phyloP scores from a whole-genome alignment of 2,888 invertebrate species.

The Tachina fera region DNA sequence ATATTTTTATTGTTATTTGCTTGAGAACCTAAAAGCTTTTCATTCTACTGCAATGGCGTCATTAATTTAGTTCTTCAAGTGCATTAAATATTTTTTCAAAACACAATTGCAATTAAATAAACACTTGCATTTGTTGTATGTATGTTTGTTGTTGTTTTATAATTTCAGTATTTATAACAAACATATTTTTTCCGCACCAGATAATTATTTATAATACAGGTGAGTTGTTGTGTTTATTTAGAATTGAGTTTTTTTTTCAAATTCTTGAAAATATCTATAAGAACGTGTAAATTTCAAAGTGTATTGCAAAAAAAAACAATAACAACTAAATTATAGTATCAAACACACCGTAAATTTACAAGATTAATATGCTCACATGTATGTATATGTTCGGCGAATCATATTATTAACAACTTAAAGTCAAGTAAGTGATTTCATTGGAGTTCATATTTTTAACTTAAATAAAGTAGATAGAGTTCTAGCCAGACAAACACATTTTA shows the following conservation, averaged over 20 bases:
- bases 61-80: conserved; percentile 4
- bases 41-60: neutral
- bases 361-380: neutral
- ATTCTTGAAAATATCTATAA: conserved; percentile 24
- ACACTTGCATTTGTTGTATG: conserved; percentile 39
- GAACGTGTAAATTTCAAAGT: conserved; percentile 25
- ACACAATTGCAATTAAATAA: conserved; percentile 49
- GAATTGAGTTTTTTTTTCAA: neutral
- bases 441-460: neutral
- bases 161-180: conserved; percentile 25
- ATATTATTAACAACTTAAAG: neutral
- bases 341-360: conserved; percentile 52
- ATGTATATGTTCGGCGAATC: neutral
- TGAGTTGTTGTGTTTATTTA: conserved; percentile 42
- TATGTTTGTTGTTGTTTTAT: neutral
- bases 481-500: neutral
- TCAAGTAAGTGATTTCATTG: neutral
- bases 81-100: conserved; percentile 37
- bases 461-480: neutral
- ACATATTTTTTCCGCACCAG: conserved; percentile 32
- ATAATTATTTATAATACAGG: conserved; percentile 57
- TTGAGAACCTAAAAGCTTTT: neutral
- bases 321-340: neutral
- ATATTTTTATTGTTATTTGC: neutral
- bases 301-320: neutral